Evolutionary conservation across 2,113 vertebrate species (phyloP), one percentile per base, ranked within the genome.

Genomic region (Amphiprion percula): DNA sequence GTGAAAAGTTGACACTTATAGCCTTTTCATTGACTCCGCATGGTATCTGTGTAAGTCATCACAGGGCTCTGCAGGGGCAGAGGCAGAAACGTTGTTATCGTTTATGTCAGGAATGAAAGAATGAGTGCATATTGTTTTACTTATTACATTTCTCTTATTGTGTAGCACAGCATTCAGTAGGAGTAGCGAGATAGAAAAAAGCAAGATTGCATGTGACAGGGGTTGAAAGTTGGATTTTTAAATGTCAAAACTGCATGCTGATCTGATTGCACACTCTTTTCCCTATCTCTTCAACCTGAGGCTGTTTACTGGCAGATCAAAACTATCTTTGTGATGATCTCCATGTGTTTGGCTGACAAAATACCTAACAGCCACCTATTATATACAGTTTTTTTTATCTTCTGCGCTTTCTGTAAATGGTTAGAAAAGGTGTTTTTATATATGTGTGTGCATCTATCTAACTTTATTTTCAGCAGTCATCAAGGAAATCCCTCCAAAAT

Each of bases 291-390:
- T 60, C 62, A 56, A 33, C 60, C 21, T 61, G 21, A 58, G 37
- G 28, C 15, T 88, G 44, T 68, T 58, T 58, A 69, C 61, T 2
- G 7, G 39, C 24, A 83, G 58, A 47, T 67, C 50, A 71, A 63
- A 53, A 23, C 61, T 68, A 26, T 37, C 39, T 77, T 53, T 74
- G 19, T 77, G 76, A 83, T 76, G 37, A 70, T 52, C 50, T 72
- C 75, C 68, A 74, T 80, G 60, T 74, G 82, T 78, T 80, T 78
- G 55, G 65, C 74, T 75, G 63, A 56, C 15, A 70, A 85, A 72
- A 49, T 58, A 58, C 58, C 65, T 58, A 55, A 26, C 8, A 1
- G 30, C 44, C 39, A 11, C 30, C 41, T 44, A 44, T 44, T 44
- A 44, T 44, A 15, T 15, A 44, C 41, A 37, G 33, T 8, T 37